Base-by-base conservation (phyloP, 2,113 vertebrate genomes). In the Podilymbus podiceps region DNA sequence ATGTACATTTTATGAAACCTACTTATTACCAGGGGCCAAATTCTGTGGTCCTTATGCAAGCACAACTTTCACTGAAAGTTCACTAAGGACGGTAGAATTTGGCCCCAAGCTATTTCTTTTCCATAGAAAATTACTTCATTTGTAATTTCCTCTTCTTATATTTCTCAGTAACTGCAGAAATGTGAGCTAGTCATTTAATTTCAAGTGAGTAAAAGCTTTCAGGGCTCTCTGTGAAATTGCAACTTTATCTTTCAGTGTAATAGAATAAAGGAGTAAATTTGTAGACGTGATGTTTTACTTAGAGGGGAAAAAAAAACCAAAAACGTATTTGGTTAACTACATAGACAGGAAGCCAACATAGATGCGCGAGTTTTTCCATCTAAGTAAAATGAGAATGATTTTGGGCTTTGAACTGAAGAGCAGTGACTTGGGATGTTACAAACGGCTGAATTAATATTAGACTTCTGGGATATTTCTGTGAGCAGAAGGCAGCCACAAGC, bases 61-160 rank as follows among this genome's bases (percentile, higher is more conserved):
- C 89, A 90, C 71, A 94, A 59, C 84, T 95, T 97, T 93, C 94
- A 80, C 69, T 97, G 86, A 49, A 93, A 82, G 87, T 95, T 96
- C 92, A 95, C 78, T 63, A n/a, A 97, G 89, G 94, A 94, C 25
- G 42, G 74, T 87, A 89, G 74, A 82, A 60, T 93, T 93, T 89
- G 89, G 94, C 91, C 93, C 92, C 0, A 0, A 92, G 47, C 68
- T 87, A 60, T 95, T 95, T 75, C 82, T 97, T 96, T 97, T 96
- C 89, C 88, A 68, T 88, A 85, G 78, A 93, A 90, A 95, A 96
- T 97, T 91, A 96, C 94, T 96, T 96, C 96, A 97, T 94, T 96
- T 92, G 88, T 91, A 95, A 97, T 96, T 97, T 97, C 94, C 94
- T 95, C 92, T 93, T 95, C 96, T 96, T 95, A 94, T 92, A 96